These are phyloP conservation scores for Zoroaster sp. DNA, from an alignment of 53 echinoderm and acorn worm genomes.

Conservation along the genomic window DNA sequence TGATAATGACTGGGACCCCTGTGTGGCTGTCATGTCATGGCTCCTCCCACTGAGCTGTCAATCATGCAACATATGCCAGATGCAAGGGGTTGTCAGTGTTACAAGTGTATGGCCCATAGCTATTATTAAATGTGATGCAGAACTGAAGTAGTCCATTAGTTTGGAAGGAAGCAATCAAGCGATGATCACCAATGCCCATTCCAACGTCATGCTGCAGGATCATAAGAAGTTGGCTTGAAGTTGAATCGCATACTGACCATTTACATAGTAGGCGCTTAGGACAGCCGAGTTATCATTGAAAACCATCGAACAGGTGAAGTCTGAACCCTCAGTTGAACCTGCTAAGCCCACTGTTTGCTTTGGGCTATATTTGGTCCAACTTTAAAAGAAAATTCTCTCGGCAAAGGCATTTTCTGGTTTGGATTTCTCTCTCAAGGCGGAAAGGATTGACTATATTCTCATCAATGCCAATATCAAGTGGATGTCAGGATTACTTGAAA, in stretches of 20 bases:
- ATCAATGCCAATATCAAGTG: background rate
- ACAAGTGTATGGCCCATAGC: no score
- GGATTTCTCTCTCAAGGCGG: background rate
- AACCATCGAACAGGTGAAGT: background rate
- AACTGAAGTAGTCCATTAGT: background rate
- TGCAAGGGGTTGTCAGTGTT: background rate
- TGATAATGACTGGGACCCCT: constrained; percentile 23
- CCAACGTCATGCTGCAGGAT: background rate
- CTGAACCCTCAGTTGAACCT: constrained; percentile 6
- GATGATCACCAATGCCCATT: background rate
- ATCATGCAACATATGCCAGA: constrained; percentile 2
- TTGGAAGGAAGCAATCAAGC: background rate
- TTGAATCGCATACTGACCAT: background rate
- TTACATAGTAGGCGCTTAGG: background rate
- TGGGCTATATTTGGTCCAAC: background rate
- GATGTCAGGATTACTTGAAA: constrained; percentile 12
- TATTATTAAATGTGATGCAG: no score
- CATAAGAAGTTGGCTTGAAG: background rate
- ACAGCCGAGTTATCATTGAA: background rate
- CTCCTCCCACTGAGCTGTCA: constrained; percentile 36
- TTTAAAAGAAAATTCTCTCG: background rate
- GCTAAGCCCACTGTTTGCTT: background rate
- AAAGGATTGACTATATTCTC: constrained; percentile 22
- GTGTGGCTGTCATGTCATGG: background rate
- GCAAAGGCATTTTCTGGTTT: background rate